These are phyloP conservation scores for Antheraea pernyi DNA, from an alignment of 1,140 invertebrate genomes.

Conservation along the genomic window DNA sequence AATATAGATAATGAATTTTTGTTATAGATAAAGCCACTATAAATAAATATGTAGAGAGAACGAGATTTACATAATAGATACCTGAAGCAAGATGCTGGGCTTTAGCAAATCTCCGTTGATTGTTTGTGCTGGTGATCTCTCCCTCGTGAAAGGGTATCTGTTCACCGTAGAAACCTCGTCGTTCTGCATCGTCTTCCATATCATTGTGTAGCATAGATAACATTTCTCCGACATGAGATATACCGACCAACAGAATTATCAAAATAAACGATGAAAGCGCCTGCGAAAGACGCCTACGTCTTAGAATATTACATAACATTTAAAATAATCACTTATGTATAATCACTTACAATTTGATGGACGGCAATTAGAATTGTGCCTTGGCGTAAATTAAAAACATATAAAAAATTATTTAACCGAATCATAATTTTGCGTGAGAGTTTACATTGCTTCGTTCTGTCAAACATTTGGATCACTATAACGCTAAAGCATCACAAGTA, in stretches of 20 bases:
- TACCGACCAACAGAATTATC: constrained; percentile 65
- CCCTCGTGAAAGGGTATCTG: constrained; percentile 58
- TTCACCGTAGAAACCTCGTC: constrained; percentile 57
- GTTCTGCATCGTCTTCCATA: constrained; percentile 70
- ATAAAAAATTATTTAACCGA: constrained; percentile 71
- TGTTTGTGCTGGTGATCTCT: constrained; percentile 64
- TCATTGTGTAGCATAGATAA: constrained; percentile 66
- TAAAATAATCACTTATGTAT: constrained; percentile 13
- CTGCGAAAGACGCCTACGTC: constrained; percentile 35
- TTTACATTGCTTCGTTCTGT: constrained; percentile 65
- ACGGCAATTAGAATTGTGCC: constrained; percentile 73
- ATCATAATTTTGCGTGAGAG: constrained; percentile 66
- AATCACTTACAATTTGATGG: constrained; percentile 71
- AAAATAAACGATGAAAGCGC: constrained; percentile 67
- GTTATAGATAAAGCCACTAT: not conserved
- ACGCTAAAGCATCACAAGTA: constrained; percentile 39
- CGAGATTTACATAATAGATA: constrained; percentile 19
- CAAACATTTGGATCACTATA: constrained; percentile 67
- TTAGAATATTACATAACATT: constrained; percentile 22
- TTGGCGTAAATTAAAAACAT: constrained; percentile 71
- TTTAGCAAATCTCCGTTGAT: constrained; percentile 64
- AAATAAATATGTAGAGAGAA: no score
- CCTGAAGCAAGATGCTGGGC: constrained; percentile 67
- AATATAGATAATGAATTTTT: no score
- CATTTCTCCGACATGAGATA: constrained; percentile 68